Evolutionary conservation across 2,797 vertebrate genomes (phyloP).

Genomic region (Alfaro cultratus): DNA sequence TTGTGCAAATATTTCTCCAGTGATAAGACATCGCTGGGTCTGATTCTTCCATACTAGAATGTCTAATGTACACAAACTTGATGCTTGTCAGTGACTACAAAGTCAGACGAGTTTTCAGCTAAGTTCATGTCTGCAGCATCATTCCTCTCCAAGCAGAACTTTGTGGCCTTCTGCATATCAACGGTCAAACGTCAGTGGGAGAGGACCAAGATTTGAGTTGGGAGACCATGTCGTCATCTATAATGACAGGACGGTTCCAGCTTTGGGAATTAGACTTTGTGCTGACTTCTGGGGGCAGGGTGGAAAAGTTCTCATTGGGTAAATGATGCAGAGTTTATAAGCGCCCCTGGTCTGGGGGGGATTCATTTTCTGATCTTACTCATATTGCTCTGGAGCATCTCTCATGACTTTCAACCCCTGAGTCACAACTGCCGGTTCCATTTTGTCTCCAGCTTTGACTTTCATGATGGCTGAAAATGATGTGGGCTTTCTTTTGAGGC

Average conservation of each 20-base stretch:
- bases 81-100: constrained; percentile 35
- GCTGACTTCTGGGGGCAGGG: constrained; percentile 20
- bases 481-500: constrained; percentile 20
- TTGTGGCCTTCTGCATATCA: constrained; percentile 37
- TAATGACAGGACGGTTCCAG: constrained; percentile 38
- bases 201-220: constrained; percentile 36
- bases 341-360: constrained; percentile 19
- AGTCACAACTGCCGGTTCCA: constrained; percentile 62
- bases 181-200: constrained; percentile 55
- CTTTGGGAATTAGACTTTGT: constrained; percentile 47
- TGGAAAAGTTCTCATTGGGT: constrained; percentile 36
- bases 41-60: constrained; percentile 44
- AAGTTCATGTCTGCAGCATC: constrained; percentile 55
- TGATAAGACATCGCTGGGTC: constrained; percentile 46
- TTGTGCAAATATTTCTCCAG: constrained; percentile 20
- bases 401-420: constrained; percentile 56
- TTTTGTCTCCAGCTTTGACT: constrained; percentile 46
- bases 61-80: constrained; percentile 43
- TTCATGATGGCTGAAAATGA: constrained; percentile 41
- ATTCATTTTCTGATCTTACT: constrained; percentile 64
- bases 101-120: constrained; percentile 45
- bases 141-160: constrained; percentile 47
- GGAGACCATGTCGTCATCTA: constrained; percentile 38
- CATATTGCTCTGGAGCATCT: constrained; percentile 65
- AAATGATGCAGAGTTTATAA: constrained; percentile 62